These are phyloP conservation scores for Drosophila melanica DNA, from an alignment of 1,140 invertebrate genomes.

Conservation along the genomic window DNA sequence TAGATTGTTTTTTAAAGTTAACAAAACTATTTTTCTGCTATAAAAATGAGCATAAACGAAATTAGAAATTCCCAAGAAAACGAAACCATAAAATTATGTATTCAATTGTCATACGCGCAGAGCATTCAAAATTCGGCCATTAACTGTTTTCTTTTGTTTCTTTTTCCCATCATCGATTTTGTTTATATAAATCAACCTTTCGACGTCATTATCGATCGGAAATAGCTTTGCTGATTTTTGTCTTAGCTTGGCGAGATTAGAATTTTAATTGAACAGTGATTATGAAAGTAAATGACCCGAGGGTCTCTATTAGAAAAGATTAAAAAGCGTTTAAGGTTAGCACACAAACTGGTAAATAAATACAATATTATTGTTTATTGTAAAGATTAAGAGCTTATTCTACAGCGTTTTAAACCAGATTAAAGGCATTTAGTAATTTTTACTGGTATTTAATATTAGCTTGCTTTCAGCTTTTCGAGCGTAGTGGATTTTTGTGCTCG, in stretches of 20 bases:
- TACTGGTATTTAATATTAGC: neutral
- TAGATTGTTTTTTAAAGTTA: no score
- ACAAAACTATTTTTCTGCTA: neutral
- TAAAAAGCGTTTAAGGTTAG: slow-evolving; percentile 9
- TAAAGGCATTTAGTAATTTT: no score
- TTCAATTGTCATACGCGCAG: slow-evolving; percentile 29
- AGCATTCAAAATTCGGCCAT: slow-evolving; percentile 40
- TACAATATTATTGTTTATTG: neutral
- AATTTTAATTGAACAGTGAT: slow-evolving; percentile 18
- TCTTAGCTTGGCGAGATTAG: neutral
- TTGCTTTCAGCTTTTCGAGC: neutral
- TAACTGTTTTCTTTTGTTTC: neutral
- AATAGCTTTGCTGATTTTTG: slow-evolving; percentile 37
- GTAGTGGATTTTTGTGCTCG: slow-evolving; percentile 8
- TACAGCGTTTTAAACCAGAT: neutral
- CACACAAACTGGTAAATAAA: neutral
- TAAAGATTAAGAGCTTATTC: neutral
- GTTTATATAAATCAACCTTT: slow-evolving; percentile 45
- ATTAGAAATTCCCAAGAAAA: slow-evolving; percentile 13
- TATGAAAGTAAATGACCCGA: slow-evolving; percentile 30
- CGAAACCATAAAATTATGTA: neutral
- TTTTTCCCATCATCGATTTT: slow-evolving; percentile 16
- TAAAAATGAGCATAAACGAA: no score
- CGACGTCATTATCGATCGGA: slow-evolving; percentile 50
- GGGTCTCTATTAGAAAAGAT: neutral